Evolutionary conservation across 2,113 vertebrate genomes (phyloP).

Genomic region (Carassius auratus): DNA sequence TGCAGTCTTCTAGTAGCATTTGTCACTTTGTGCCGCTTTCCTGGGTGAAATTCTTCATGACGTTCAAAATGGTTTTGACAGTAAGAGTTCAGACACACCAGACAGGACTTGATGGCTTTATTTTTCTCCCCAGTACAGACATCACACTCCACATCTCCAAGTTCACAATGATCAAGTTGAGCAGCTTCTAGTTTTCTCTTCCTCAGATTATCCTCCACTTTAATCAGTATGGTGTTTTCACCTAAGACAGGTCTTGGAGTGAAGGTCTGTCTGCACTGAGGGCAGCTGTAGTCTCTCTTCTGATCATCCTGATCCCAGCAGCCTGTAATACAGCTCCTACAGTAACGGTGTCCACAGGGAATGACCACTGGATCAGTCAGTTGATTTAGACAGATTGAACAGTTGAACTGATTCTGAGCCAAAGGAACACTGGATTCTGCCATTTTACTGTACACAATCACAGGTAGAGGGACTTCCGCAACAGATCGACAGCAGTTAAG

Average conservation of each 20-base stretch:
- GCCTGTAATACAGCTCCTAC: neutral
- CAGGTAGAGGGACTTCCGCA: no score
- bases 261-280: constrained; percentile 11
- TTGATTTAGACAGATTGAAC: neutral
- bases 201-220: neutral
- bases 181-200: neutral
- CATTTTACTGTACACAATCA: no score
- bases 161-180: neutral
- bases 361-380: neutral
- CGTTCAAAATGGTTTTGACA: neutral
- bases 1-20: neutral
- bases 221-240: neutral
- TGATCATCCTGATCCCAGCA: neutral
- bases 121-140: neutral
- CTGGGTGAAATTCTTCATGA: neutral
- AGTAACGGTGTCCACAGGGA: constrained; percentile 1
- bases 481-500: no score
- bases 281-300: neutral
- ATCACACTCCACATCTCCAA: neutral
- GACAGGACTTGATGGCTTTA: constrained; percentile 6
- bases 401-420: neutral
- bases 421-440: no score
- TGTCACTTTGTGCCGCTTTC: neutral
- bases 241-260: constrained; percentile 4
- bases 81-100: neutral